These are phyloP conservation scores for Spizaetus ornatus DNA, from an alignment of 2,113 vertebrate genomes.

Conservation along the genomic window DNA sequence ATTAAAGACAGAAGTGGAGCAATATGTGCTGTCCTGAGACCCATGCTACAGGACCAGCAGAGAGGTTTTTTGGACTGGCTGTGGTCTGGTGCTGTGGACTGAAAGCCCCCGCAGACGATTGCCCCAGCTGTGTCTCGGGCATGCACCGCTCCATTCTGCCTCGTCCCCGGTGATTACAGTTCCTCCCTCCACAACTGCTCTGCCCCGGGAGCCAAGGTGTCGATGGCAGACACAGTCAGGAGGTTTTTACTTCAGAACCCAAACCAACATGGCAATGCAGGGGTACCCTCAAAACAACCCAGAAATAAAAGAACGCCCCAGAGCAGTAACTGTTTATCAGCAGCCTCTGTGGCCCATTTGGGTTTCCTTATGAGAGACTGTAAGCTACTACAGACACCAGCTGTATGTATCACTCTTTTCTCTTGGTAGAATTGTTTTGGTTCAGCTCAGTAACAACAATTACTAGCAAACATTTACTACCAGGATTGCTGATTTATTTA, in stretches of 20 bases:
- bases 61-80: background rate
- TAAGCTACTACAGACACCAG: accelerated
- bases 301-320: background rate
- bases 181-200: background rate
- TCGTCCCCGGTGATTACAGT: accelerated
- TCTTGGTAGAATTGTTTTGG: background rate
- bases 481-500: background rate
- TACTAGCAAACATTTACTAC: background rate
- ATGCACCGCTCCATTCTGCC: accelerated
- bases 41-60: too few species aligned
- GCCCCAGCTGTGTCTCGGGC: background rate
- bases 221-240: accelerated
- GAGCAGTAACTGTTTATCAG: background rate
- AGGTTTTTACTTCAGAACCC: background rate
- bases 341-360: background rate
- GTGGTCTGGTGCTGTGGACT: background rate
- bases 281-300: background rate
- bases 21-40: background rate
- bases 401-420: background rate
- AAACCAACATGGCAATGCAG: background rate
- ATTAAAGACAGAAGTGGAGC: background rate
- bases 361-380: background rate
- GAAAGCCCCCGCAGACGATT: accelerated
- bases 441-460: background rate
- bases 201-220: background rate